These are phyloP conservation scores for Phacellophora camtschatica DNA, from an alignment of 30 jellyfish, hydroid and myxozoan genomes.

Conservation along the genomic window DNA sequence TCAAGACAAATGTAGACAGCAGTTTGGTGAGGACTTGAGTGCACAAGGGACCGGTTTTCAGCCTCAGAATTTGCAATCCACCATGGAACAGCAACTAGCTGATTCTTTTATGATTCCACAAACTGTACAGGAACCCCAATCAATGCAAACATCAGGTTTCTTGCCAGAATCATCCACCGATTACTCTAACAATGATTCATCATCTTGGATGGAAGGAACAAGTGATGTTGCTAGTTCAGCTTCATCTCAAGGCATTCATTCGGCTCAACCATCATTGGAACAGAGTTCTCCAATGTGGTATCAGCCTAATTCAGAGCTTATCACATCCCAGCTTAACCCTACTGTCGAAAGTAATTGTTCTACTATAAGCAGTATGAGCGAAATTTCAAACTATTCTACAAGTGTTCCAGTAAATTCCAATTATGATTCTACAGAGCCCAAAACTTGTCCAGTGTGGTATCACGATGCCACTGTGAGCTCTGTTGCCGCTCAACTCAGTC, in stretches of 20 bases:
- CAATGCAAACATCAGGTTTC: not conserved
- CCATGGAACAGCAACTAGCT: conserved; percentile 31
- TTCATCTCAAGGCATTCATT: not conserved
- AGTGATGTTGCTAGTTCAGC: not conserved
- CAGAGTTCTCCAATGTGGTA: not conserved
- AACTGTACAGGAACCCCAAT: too few species aligned
- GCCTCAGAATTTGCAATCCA: not conserved
- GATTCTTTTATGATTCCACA: conserved; percentile 52
- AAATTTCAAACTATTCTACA: not conserved
- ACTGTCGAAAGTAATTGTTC: not conserved
- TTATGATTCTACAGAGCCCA: too few species aligned
- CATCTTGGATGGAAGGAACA: not conserved
- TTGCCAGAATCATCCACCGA: not conserved
- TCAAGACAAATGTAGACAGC: not conserved
- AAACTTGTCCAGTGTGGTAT: too few species aligned
- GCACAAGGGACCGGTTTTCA: not conserved
- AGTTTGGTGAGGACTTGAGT: not conserved
- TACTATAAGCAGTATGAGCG: not conserved
- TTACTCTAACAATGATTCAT: not conserved
- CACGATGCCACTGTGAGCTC: too few species aligned
- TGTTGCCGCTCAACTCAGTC: too few species aligned
- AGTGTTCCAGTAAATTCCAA: not conserved
- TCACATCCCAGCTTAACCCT: too few species aligned
- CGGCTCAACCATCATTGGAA: not conserved
- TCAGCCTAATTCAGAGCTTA: too few species aligned